Percentiles rank a stretch among this genome's conserved stretches.
Evolutionary conservation across 2,797 vertebrate genomes (phyloP).

Genomic region (Florisuga fusca): DNA sequence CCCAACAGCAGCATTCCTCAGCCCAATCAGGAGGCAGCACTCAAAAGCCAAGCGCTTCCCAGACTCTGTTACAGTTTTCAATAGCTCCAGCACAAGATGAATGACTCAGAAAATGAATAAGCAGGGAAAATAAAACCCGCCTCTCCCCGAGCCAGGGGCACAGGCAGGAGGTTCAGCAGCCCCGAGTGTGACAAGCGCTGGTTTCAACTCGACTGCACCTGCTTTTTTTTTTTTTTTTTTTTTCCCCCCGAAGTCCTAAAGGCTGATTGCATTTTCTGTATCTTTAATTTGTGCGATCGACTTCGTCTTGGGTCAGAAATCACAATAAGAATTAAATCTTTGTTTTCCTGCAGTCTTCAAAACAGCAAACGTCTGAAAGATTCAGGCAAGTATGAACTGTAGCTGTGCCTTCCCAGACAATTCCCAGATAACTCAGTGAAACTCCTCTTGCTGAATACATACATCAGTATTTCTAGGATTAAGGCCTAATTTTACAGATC

Average conservation of each 20-base stretch:
- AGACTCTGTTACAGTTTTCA: conserved; percentile 71
- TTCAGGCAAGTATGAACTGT: background rate
- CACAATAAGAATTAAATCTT: background rate
- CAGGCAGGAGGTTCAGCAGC: conserved; percentile 9
- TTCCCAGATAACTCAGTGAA: background rate
- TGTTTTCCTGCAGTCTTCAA: background rate
- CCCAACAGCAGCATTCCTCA: conserved; percentile 72
- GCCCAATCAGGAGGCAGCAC: conserved; percentile 67
- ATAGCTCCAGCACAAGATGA: conserved; percentile 74
- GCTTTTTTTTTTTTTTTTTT: background rate
- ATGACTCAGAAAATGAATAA: conserved; percentile 77
- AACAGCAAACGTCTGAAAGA: background rate
- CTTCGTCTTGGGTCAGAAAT: background rate
- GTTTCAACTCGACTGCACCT: conserved; percentile 21
- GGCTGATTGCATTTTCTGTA: background rate
- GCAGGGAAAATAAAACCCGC: conserved; percentile 64
- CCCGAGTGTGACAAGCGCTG: background rate
- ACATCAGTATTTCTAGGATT: background rate
- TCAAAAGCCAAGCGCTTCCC: conserved; percentile 85
- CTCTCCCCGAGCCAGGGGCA: background rate
- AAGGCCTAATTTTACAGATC: background rate
- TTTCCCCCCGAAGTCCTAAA: background rate
- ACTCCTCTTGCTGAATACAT: background rate
- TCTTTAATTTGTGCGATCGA: background rate
- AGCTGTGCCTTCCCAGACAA: background rate